Percentiles rank a stretch among this genome's conserved stretches.
These are phyloP conservation scores for Drosophila lutescens DNA, from an alignment of 2,888 invertebrate genomes.

Conservation along the genomic window DNA sequence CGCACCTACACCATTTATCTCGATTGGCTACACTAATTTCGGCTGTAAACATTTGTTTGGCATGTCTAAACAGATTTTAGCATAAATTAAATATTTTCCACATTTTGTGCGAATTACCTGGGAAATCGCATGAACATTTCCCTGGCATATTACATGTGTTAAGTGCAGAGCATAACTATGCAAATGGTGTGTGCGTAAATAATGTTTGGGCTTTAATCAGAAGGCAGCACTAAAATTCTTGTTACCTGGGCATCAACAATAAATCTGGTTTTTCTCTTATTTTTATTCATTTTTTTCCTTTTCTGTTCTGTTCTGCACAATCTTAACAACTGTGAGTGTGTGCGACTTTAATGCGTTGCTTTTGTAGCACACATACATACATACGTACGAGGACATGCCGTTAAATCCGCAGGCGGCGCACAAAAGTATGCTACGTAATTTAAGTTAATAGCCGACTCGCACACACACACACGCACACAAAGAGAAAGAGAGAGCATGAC, in stretches of 20 bases:
- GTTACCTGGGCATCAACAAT: conserved; percentile 61
- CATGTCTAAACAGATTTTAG: conserved; percentile 21
- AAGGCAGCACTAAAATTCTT: conserved; percentile 61
- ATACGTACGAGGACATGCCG: conserved; percentile 18
- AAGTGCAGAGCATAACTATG: conserved; percentile 68
- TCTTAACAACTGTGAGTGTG: conserved; percentile 18
- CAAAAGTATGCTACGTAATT: conserved; percentile 74
- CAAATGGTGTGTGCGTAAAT: conserved; percentile 43
- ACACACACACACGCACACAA: conserved; percentile 16
- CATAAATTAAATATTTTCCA: conserved; percentile 30
- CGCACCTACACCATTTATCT: conserved; percentile 18
- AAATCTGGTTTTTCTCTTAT: conserved; percentile 47
- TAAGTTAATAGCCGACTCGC: conserved; percentile 70
- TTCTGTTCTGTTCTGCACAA: background rate
- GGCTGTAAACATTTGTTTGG: conserved; percentile 30
- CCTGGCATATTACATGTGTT: conserved; percentile 64
- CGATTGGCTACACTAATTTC: conserved; percentile 22
- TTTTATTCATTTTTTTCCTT: background rate
- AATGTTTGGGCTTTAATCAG: conserved; percentile 66
- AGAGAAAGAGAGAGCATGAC: background rate
- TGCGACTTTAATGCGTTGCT: conserved; percentile 37
- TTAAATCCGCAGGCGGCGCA: conserved; percentile 54
- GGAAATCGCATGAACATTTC: conserved; percentile 3
- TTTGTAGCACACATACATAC: conserved; percentile 22
- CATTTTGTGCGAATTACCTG: conserved; percentile 21